Evolutionary conservation across 2,113 vertebrate species (phyloP).

Genomic region (Ibidorhyncha struthersii): DNA sequence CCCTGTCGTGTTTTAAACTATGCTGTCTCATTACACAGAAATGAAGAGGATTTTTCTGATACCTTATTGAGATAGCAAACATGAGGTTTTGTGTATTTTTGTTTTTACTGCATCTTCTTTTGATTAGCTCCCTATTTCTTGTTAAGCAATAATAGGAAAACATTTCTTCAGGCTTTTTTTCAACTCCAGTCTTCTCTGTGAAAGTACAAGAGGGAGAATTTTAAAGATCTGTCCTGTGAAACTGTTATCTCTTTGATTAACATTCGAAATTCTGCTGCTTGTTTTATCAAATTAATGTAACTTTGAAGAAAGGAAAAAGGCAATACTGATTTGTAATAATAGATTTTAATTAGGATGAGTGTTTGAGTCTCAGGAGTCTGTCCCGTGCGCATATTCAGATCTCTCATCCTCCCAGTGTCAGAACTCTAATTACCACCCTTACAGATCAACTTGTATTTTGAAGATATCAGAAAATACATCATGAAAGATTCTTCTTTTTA

Average conservation of each 20-base stretch:
- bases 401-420: constrained; percentile 4
- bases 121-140: constrained; percentile 48
- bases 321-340: constrained; percentile 51
- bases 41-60: constrained; percentile 34
- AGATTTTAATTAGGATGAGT: constrained; percentile 50
- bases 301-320: constrained; percentile 53
- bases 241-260: constrained; percentile 61
- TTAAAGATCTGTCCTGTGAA: constrained; percentile 51
- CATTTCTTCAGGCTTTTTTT: constrained; percentile 6
- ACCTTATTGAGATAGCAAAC: constrained; percentile 2
- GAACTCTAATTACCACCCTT: constrained; percentile 39
- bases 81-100: not conserved
- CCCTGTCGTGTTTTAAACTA: not conserved
- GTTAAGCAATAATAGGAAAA: constrained; percentile 44
- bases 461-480: constrained; percentile 23
- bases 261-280: constrained; percentile 27
- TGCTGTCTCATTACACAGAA: constrained; percentile 32
- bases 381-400: not conserved
- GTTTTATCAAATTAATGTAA: constrained; percentile 56
- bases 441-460: constrained; percentile 25
- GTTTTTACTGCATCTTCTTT: constrained; percentile 44
- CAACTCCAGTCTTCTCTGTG: not conserved
- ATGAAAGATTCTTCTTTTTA: constrained; percentile 23
- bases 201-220: constrained; percentile 35
- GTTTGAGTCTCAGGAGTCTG: not conserved